Percentiles rank a stretch among this genome's conserved stretches.
These are phyloP conservation scores for Laterallus jamaicensis DNA, from an alignment of 2,113 vertebrate species.

Conservation along the genomic window DNA sequence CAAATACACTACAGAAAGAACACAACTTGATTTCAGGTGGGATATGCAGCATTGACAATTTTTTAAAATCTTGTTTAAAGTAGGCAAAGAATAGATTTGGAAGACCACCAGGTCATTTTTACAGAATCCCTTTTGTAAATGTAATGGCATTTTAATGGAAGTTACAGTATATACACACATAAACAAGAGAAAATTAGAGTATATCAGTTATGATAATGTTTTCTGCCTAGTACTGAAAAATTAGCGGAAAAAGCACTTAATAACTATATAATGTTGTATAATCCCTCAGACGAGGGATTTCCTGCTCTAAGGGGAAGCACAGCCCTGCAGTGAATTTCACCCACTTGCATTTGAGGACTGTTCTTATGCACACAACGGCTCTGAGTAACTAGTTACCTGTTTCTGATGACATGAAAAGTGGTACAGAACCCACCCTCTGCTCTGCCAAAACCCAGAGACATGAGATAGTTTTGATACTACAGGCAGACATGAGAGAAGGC, in stretches of 20 bases:
- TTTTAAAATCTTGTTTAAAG: neutral
- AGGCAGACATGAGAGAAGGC: neutral
- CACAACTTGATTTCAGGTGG: neutral
- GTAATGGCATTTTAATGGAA: conserved; percentile 50
- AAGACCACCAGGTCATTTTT: neutral
- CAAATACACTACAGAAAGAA: neutral
- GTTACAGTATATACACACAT: neutral
- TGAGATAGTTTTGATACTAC: neutral
- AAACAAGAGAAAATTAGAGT: conserved; percentile 55
- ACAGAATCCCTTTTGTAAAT: neutral
- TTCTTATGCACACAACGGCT: neutral
- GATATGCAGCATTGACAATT: neutral
- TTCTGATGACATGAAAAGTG: neutral
- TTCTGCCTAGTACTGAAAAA: conserved; percentile 38
- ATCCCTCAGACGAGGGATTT: conserved; percentile 27
- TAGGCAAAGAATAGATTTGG: neutral
- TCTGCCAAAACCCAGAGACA: neutral
- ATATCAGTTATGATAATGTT: neutral
- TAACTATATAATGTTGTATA: neutral
- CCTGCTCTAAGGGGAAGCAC: neutral
- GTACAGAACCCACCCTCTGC: neutral
- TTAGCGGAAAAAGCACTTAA: conserved; percentile 54
- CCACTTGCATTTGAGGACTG: neutral
- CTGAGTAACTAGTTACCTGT: neutral
- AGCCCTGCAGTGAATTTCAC: neutral